Evolutionary conservation across 2,888 invertebrate genomes (phyloP), one percentile per base, ranked within the genome.

Genomic region (Dinocampus coccinellae): DNA sequence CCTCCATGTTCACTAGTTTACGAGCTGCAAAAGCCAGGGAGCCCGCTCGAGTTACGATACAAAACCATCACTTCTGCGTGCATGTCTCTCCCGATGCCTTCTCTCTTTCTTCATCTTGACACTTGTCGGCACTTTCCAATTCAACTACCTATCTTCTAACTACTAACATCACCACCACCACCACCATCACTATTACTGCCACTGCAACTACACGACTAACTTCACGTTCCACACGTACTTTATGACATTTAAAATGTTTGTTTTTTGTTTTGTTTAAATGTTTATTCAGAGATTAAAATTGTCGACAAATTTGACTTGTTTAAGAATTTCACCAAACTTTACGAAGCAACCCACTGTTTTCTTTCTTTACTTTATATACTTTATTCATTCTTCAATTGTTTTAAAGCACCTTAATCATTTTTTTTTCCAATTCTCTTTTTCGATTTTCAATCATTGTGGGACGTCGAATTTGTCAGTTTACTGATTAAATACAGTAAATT

Each of bases 291-390:
- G 79, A 69, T 69, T 77, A 70, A 65, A 75, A 79, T 79, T 78
- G 79, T 79, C 74, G 82, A 83, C 81, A 83, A 79, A 81, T 82
- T 81, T 80, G 80, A 82, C 79, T 78, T 76, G 66, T 83, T 83
- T 82, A 82, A 73, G 82, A 81, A 73, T 70, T 70, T 62, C 76
- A 62, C 47, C 63, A 63, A 75, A 70, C 70, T 80, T 80, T 78
- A 77, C 68, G 75, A 77, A 69, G 55, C 13, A 47, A 61, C 72
- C 65, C 69, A 64, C 73, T 68, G 39, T 55, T 60, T 26, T 60
- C 60, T 10, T 52, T 33, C 29, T 74, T 69, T 16, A 57, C 7
- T 52, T 58, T 65, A 65, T n/a, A 33, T 24, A 24, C n/a, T 47
- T n/a, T n/a, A 47, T 47, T 16, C 47, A 47, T 47, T 16, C 1